phyloP scores from a whole-genome alignment of 64 coral and sea anemone genomes.

The Astreopora myriophthalma region DNA sequence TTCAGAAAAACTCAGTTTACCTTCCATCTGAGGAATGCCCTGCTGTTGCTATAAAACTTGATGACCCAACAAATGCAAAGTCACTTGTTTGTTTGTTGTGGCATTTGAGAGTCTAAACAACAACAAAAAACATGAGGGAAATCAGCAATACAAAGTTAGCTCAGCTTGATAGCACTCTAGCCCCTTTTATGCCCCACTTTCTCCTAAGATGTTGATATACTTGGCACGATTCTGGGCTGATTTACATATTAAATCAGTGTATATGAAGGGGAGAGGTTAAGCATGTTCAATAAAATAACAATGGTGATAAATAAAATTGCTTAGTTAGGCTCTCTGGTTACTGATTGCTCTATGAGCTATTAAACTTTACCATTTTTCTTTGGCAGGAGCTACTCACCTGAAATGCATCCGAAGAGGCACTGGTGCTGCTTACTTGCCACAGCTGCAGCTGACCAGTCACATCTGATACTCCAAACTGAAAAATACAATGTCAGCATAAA shows the following conservation, averaged over 20 bases:
- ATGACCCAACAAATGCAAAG: constrained; percentile 86
- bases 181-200: too few relatives aligned
- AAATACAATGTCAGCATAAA: background rate
- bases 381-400: constrained; percentile 38
- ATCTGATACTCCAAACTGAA: constrained; percentile 85
- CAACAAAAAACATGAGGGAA: background rate
- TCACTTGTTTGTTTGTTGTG: constrained; percentile 98
- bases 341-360: background rate
- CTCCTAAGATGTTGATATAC: too few relatives aligned
- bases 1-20: constrained; percentile 33
- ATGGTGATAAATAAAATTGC: background rate
- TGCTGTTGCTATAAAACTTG: constrained; percentile 89
- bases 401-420: constrained; percentile 68
- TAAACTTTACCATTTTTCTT: background rate
- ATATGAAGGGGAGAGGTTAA: too few relatives aligned
- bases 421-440: constrained; percentile 94
- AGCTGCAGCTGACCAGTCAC: constrained; percentile 65
- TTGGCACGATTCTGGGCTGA: too few relatives aligned
- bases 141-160: background rate
- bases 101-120: constrained; percentile 83
- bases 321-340: too few relatives aligned
- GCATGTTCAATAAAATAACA: too few relatives aligned
- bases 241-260: too few relatives aligned
- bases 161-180: background rate
- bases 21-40: constrained; percentile 92